phyloP scores from a whole-genome alignment of 2,888 invertebrate genomes.

The Stenurella melanura region DNA sequence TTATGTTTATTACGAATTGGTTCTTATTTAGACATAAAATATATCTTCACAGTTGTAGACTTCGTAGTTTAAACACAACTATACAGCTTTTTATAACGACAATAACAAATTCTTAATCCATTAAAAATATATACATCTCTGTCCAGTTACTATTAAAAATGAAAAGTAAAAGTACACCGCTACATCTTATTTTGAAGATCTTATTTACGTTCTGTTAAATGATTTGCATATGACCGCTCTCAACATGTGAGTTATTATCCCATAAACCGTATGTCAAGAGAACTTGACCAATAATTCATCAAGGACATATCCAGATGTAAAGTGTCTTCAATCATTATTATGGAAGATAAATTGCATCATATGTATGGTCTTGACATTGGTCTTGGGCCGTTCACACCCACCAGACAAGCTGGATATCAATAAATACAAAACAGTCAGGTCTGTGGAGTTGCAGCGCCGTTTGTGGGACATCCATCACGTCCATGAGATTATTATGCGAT shows the following conservation, averaged over 20 bases:
- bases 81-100: too few species aligned
- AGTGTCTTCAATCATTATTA: slow-evolving; percentile 40
- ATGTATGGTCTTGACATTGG: slow-evolving; percentile 53
- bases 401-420: slow-evolving; percentile 31
- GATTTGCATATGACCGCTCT: neutral
- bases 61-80: too few species aligned
- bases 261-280: slow-evolving; percentile 11
- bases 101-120: too few species aligned
- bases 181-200: neutral
- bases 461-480: slow-evolving; percentile 29
- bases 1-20: too few species aligned
- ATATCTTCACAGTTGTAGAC: too few species aligned
- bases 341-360: slow-evolving; percentile 49
- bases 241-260: slow-evolving; percentile 29
- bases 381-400: slow-evolving; percentile 52
- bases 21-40: too few species aligned
- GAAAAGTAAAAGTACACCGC: too few species aligned
- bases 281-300: slow-evolving; percentile 47
- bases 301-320: slow-evolving; percentile 43
- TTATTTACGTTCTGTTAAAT: neutral
- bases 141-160: too few species aligned
- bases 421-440: slow-evolving; percentile 18
- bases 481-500: slow-evolving; percentile 14
- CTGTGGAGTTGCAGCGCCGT: slow-evolving; percentile 16
- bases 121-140: too few species aligned